A percentile compares a stretch with the other conserved stretches of the same genome.
Conservation (phyloP, 2,797 vertebrate genomes). For the Lutjanus argentimaculatus region DNA sequence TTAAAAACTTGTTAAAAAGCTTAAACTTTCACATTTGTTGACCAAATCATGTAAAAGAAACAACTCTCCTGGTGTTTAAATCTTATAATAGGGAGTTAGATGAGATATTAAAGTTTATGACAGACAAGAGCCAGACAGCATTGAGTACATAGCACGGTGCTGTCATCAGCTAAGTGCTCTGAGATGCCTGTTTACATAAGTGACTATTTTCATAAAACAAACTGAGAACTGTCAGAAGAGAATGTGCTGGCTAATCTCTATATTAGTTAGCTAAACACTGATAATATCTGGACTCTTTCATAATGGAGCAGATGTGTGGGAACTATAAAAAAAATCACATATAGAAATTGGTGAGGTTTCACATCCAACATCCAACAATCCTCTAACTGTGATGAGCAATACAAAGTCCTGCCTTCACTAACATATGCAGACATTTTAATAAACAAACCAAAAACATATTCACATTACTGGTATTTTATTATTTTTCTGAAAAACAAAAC, state of each 20-base stretch:
- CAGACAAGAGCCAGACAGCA: constrained; percentile 14
- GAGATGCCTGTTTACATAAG: constrained; percentile 25
- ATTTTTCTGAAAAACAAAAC: constrained; percentile 79
- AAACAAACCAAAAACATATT: constrained; percentile 32
- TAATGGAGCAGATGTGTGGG: constrained; percentile 40
- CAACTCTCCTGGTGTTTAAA: not conserved
- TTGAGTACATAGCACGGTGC: not conserved
- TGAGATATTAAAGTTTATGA: not conserved
- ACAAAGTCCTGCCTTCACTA: not conserved
- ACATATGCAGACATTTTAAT: not conserved
- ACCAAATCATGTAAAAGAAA: not conserved
- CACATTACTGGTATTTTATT: constrained; percentile 61
- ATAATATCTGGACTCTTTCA: constrained; percentile 18
- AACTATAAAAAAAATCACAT: constrained; percentile 18
- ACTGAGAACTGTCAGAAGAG: constrained; percentile 34
- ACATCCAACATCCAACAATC: not conserved
- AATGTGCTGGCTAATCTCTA: constrained; percentile 38
- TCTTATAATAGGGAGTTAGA: not conserved
- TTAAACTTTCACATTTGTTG: not conserved
- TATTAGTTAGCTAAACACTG: constrained; percentile 39
- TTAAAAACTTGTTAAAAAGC: not conserved
- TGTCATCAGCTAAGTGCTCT: constrained; percentile 22
- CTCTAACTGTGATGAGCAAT: not conserved
- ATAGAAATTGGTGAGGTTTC: constrained; percentile 1
- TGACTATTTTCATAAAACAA: constrained; percentile 53